Evolutionary conservation across 2,888 invertebrate species (phyloP).

Genomic region (Cheilosia vernalis): DNA sequence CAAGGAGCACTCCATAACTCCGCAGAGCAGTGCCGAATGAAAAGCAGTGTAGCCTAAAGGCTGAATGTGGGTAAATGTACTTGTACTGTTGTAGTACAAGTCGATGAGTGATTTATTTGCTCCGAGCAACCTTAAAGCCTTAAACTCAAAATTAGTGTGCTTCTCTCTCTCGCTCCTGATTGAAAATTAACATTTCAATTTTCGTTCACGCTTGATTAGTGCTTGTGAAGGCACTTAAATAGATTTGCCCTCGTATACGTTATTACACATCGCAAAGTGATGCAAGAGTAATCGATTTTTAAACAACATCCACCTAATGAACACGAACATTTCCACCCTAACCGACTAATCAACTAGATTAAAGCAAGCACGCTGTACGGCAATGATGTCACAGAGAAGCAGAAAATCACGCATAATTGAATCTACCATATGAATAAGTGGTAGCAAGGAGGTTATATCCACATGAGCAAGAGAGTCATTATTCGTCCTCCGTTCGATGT

Average conservation of each 20-base stretch:
- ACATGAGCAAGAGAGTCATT: conserved; percentile 34
- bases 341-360: conserved; percentile 53
- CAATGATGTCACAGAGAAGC: background rate
- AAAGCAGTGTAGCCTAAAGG: background rate
- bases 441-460: conserved; percentile 37
- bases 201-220: conserved; percentile 37
- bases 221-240: conserved; percentile 14
- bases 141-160: background rate
- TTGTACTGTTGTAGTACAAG: background rate
- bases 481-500: conserved; percentile 18
- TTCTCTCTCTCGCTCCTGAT: background rate
- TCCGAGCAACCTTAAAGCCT: background rate
- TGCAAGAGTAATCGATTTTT: conserved; percentile 54
- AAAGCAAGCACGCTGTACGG: conserved; percentile 14
- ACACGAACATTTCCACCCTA: conserved; percentile 30
- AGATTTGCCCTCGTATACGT: background rate
- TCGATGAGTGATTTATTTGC: background rate
- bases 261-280: conserved; percentile 19
- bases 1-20: background rate
- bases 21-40: background rate
- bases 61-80: background rate
- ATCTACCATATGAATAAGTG: conserved; percentile 62
- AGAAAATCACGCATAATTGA: conserved; percentile 52
- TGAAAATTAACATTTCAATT: conserved; percentile 1
- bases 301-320: conserved; percentile 40